Conservation (phyloP, 2,113 vertebrate genomes). For the Hassar affinis region DNA sequence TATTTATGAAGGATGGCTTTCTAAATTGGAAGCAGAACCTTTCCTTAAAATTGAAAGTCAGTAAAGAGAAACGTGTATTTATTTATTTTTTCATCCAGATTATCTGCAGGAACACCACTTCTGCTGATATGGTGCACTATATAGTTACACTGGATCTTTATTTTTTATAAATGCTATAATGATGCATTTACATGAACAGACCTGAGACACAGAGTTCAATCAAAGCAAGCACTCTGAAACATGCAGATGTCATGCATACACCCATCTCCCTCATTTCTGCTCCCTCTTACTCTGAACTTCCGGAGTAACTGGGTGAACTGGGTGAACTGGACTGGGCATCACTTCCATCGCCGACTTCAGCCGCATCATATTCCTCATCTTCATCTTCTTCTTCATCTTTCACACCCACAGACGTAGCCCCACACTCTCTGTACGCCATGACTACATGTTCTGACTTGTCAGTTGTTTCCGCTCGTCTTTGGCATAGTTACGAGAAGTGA, state of each 20-base stretch:
- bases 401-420: background rate
- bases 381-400: conserved; percentile 1
- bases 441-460: background rate
- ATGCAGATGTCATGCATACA: too few species aligned
- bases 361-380: conserved; percentile 16
- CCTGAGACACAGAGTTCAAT: background rate
- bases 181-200: background rate
- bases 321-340: conserved; percentile 55
- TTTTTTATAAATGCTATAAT: background rate
- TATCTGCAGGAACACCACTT: background rate
- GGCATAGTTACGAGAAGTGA: background rate
- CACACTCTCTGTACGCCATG: conserved; percentile 50
- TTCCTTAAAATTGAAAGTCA: conserved; percentile 51
- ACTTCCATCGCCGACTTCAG: conserved; percentile 29
- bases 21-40: conserved; percentile 64
- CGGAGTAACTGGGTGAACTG: conserved; percentile 59
- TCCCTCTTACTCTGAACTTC: conserved; percentile 67
- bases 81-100: background rate
- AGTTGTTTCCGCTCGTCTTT: background rate
- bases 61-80: background rate
- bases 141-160: background rate
- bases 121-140: background rate
- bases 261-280: too few species aligned
- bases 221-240: too few species aligned
- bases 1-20: conserved; percentile 68